Base-by-base conservation (phyloP, 2,113 vertebrate genomes). In the Phalacrocorax pelagicus region DNA sequence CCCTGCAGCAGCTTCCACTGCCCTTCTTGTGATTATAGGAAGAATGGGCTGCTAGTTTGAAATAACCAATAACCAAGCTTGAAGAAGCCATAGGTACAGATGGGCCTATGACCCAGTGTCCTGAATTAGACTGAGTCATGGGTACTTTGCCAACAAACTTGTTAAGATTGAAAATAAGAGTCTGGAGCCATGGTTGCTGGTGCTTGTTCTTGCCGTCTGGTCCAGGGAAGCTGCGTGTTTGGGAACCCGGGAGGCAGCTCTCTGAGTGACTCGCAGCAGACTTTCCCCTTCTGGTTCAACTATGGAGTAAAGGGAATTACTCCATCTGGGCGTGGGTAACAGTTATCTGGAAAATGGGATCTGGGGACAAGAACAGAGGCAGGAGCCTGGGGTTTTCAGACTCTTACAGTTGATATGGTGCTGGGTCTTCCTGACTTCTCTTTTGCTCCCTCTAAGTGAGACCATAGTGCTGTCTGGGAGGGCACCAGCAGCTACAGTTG, bases 331-430 rank as follows among this genome's bases (percentile, higher is more conserved):
- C 52, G 9, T 21, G n/a, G 42, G 15, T 72, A 9, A 12, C 18
- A n/a, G 19, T 58, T 82, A 11, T 40, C 17, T 89, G 62, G 70
- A 40, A 87, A 82, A 40, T 57, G 30, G 44, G 42, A 27, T 81
- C 12, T 71, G 47, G 23, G 34, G 40, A 2, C 52, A 57, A 16
- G 34, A 63, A 34, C 2, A 1, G 6, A 52, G 32, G 23, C 11
- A 12, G 29, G 26, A 71, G 12, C 42, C 8, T 27, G 29, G 26
- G 15, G 3, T 23, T 86, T 78, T 59, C 59, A 30, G 12, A 15
- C 12, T 78, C 17, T 19, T 29, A 6, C 0, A 10, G 17, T 5
- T 59, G 55, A 30, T 49, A 12, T 0, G 0, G 21, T 59, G 16
- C 38, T 67, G 24, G 34, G 23, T 51, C 52, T 62, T 74, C 63